Evolutionary conservation across 2,113 vertebrate genomes (phyloP), one percentile per base, ranked within the genome.

Genomic region (Pomatorhinus ruficollis): DNA sequence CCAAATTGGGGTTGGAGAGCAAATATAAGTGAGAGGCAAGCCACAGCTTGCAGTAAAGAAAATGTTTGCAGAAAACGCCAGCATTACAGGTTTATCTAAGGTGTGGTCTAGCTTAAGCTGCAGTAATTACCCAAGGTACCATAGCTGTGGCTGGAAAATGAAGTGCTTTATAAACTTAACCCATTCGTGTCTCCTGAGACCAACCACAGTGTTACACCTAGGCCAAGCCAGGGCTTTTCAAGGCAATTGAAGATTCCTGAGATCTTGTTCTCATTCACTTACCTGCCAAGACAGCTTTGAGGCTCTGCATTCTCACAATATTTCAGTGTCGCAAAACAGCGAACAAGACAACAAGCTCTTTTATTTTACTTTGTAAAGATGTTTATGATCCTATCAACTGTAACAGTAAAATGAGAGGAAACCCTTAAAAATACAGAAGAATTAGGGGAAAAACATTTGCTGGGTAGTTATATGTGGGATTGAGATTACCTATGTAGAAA

Each of bases 1-100:
- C 92, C 96, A 95, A 95, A 97, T 78, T 97, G 97, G 97, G 97
- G 98, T 98, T 96, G 96, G 88, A 97, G 95, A 94, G 89, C 97
- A 98, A 98, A 98, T 98, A 97, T 96, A 97, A 60, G 93, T 93
- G 92, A 94, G 97, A 97, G 98, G 98, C 99, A 99, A 98, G 99
- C 98, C 97, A 95, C 96, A 97, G 98, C 99, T 98, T 99, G 99
- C 97, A 98, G 96, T 94, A 93, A 97, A 97, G 98, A 98, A 98
- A 98, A 98, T 98, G 98, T 99, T 99, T 99, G 98, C 98, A 98
- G 98, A 99, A 98, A 98, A 98, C 68, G 95, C 97, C 97, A 97
- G 99, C 98, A 98, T 98, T 99, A 98, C 98, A 98, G 98, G 99
- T 99, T 99, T 99, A 99, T 98, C 98, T 98, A 99, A 99, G 99